Evolutionary conservation across 2,888 invertebrate species (phyloP), one percentile per base, ranked within the genome.

Genomic region (Clepsis dumicolana): DNA sequence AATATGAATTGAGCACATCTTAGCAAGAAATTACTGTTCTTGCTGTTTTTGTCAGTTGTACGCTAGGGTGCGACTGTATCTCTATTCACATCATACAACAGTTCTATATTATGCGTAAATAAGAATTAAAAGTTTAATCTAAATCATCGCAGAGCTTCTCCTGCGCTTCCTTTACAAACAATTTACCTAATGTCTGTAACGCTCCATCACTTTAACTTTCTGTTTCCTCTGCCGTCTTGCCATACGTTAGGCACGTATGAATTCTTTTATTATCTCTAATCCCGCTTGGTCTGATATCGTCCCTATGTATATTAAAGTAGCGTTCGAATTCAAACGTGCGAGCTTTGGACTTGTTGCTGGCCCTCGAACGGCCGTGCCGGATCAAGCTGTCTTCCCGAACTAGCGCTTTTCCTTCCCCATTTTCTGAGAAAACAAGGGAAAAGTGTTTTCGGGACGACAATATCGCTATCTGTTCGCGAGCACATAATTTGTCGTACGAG

Each of bases 341-440:
- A 71, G 74, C 71, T 70, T 70, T 72, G 78, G 83, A 91, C 91
- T 90, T 91, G 91, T 91, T 91, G 91, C 91, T 91, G 88, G 80
- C 84, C 84, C 84, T 82, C 77, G 81, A 84, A 82, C 81, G 83
- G 80, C 79, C 83, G 78, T 80, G 77, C 84, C 84, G 88, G 90
- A 90, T 90, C 91, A 89, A 91, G 90, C 87, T 90, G 91, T 90
- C 90, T 89, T 85, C 83, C 80, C 83, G 84, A 87, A 86, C 88
- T 86, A 87, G 85, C 80, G 78, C 82, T 87, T 84, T 86, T 86
- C 85, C 85, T 86, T 86, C 84, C 84, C 84, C 80, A 84, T 88
- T 89, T 87, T 85, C 78, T 76, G 80, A 76, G 80, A 83, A 87
- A 89, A 89, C 86, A 88, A 87, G 83, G 83, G 84, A 82, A 86